Conservation (phyloP, 2,888 invertebrate species). For the Apodemia hepburni region DNA sequence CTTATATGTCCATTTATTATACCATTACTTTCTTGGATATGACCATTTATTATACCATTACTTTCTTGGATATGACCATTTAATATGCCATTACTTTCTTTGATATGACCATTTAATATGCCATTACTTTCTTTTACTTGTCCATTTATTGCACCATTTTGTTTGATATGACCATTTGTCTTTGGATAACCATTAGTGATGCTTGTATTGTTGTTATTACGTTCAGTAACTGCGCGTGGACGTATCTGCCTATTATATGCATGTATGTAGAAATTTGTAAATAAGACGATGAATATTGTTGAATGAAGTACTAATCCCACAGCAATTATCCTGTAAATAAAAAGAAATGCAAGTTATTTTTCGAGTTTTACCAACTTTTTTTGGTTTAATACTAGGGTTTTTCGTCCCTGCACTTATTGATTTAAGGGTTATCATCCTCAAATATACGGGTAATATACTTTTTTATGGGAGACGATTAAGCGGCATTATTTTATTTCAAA, state of each 20-base stretch:
- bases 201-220: constrained; percentile 45
- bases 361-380: too few species aligned
- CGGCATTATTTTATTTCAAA: too few species aligned
- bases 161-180: constrained; percentile 36
- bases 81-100: neutral
- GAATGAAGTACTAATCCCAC: constrained; percentile 88
- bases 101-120: constrained; percentile 16
- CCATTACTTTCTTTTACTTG: constrained; percentile 20
- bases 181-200: constrained; percentile 35
- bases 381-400: too few species aligned
- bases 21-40: too few species aligned
- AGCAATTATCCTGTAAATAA: constrained; percentile 81
- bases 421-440: too few species aligned
- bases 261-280: constrained; percentile 94
- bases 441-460: too few species aligned
- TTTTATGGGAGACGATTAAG: too few species aligned
- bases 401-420: too few species aligned
- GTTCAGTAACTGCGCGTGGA: constrained; percentile 36
- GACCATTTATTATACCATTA: too few species aligned
- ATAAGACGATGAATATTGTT: constrained; percentile 93
- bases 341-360: neutral
- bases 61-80: too few species aligned
- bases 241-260: constrained; percentile 81
- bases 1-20: constrained; percentile 31
- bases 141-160: constrained; percentile 41